Conservation (phyloP, 2,113 vertebrate species). For the Trogon melanurus region DNA sequence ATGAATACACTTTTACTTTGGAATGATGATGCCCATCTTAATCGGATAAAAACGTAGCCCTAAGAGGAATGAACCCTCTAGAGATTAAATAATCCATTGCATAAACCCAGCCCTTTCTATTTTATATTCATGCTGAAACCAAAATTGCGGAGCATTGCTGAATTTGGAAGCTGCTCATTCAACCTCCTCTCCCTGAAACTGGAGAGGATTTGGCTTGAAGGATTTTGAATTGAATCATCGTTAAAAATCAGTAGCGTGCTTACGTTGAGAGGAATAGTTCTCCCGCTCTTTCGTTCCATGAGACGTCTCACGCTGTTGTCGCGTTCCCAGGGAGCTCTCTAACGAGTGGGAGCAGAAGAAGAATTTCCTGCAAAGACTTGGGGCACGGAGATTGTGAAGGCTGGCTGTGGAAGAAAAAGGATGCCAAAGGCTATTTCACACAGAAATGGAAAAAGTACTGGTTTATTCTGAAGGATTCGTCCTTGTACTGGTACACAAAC, state of each 20-base stretch:
- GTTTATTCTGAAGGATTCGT: constrained; percentile 91
- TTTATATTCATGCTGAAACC: background rate
- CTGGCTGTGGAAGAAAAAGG: constrained; percentile 92
- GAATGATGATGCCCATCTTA: background rate
- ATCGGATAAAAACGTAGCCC: background rate
- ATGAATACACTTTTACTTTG: background rate
- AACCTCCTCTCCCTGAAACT: background rate
- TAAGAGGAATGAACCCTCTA: background rate
- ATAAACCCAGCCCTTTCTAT: background rate
- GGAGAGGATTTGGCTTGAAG: background rate
- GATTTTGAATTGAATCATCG: background rate
- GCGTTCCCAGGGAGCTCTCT: constrained; percentile 75
- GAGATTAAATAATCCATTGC: background rate
- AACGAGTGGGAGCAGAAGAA: constrained; percentile 84
- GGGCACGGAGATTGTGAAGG: constrained; percentile 91
- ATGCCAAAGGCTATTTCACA: constrained; percentile 90
- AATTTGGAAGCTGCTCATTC: background rate
- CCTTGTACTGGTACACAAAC: constrained; percentile 93
- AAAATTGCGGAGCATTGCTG: background rate
- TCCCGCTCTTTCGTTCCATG: background rate
- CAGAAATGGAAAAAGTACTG: constrained; percentile 94
- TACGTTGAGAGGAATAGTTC: background rate
- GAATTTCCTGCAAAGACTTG: constrained; percentile 90
- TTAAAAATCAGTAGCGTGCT: background rate
- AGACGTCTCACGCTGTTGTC: background rate